Base-by-base conservation (phyloP, 2,888 invertebrate species). In the Smittia aterrima region DNA sequence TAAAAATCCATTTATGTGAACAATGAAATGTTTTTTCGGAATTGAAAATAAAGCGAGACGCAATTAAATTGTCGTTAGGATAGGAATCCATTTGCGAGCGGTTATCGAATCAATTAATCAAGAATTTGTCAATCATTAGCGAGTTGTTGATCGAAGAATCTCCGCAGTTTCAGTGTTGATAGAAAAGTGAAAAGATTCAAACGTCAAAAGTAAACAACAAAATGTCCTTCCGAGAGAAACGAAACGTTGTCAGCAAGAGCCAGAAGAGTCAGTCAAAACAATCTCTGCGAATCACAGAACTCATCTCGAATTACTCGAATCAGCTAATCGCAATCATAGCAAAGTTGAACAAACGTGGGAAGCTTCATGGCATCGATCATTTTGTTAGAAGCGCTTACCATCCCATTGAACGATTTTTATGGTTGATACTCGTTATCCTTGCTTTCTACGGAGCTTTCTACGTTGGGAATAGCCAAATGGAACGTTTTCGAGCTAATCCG, bases 401-500 rank as follows among this genome's bases (percentile, higher is more conserved):
- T 16, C 41, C 11, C 2, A n/a, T 66, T 40, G 40, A 66, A n/a
- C 80, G 80, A 25, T 2, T 79, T 0, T 75, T 80, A 6, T 82
- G 82, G 82, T 72, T 80, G 0, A 24, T 74, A 0, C 76, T 79
- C 4, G 77, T 82, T 0, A 24, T 80, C 1, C 41, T 75, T 41
- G 79, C 80, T 13, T 77, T 79, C 20, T 79, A 73, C 73, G 76
- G 78, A 1, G 79, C 80, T 0, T 76, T 79, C 13, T 75, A 75
- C 22, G 75, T 81, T 1, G 79, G 80, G 9, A 54, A 76, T 77
- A 1, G 53, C 78, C 3, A 82, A 82, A 76, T 75, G 79, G 18
- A 77, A 76, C 79, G 82, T 0, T 82, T 79, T 41, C 53, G 75
- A 1, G 78, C 76, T 11, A 82, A 81, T 18, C 82, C 82, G 7